These are phyloP conservation scores for Helicoverpa armigera DNA, from an alignment of 1,140 invertebrate species.

Conservation along the genomic window DNA sequence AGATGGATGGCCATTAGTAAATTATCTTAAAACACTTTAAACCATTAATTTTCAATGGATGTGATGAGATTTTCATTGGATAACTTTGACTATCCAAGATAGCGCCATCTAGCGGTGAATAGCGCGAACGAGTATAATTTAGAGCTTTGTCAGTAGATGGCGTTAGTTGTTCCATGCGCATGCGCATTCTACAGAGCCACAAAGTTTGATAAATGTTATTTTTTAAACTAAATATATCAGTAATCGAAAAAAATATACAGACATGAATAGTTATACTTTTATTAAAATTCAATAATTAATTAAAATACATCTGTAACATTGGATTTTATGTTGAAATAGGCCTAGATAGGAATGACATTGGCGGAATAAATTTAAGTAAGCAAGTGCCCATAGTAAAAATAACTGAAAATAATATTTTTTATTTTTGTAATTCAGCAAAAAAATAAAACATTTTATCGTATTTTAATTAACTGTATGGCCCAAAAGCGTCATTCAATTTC, in stretches of 20 bases:
- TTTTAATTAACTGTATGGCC: not conserved
- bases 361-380: no score
- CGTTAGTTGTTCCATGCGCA: slow-evolving; percentile 60
- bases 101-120: slow-evolving; percentile 60
- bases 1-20: slow-evolving; percentile 49
- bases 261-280: no score
- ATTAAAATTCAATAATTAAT: no score
- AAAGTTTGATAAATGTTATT: not conserved
- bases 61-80: not conserved
- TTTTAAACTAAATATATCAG: no score
- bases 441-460: no score
- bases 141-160: slow-evolving; percentile 60
- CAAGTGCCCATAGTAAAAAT: no score
- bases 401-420: no score
- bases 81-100: not conserved
- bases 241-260: no score
- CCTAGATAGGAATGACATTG: no score
- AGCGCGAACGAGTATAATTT: slow-evolving; percentile 53
- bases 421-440: no score
- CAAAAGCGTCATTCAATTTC: not conserved
- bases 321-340: no score
- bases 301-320: no score
- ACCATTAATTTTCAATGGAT: slow-evolving; percentile 33
- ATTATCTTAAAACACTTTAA: slow-evolving; percentile 48
- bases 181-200: slow-evolving; percentile 35